Evolutionary conservation across 2,113 vertebrate genomes (phyloP), one percentile per base, ranked within the genome.

Genomic region (Hippocampus mohnikei): DNA sequence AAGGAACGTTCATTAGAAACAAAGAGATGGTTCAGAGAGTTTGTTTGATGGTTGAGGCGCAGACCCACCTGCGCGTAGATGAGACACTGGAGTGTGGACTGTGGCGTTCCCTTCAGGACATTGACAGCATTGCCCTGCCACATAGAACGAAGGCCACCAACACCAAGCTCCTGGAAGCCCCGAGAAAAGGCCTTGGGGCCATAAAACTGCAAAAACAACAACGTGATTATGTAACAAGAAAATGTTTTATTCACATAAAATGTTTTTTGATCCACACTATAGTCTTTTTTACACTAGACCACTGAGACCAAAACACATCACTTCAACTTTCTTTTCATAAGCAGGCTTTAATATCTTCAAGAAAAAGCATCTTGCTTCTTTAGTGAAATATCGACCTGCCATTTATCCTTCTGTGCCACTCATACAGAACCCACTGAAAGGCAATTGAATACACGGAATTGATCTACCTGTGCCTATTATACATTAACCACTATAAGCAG

Each of bases 111-210:
- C 74, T 93, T 93, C 66, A 93, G 80, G 41, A 93, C 78, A 5
- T 91, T 93, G 52, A 91, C 88, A 3, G 79, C 75, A 25, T 93
- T 93, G 50, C 92, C 91, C 66, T 92, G 90, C 92, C 92, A 93
- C 90, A 93, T 91, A 0, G 90, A 88, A 44, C 82, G 87, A 41
- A 92, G 18, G 42, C 88, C 90, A 6, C 90, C 88, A 1, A 77
- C 67, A 60, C 65, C 79, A 55, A 91, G 68, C 65, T 90, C 89
- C 74, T 79, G 83, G 23, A 91, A 84, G 16, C 88, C 87, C 8
- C 82, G 86, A 8, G 88, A 84, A 52, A 91, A 73, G 1, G 88
- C 87, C 66, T 87, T 91, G 59, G 92, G 92, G 63, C 89, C 90
- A 42, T 87, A 79, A 11, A 92, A 90, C 92, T 93, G 44, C 16